Base-by-base conservation (phyloP, 1,140 invertebrate species). In the Panagrolaimus sp. region DNA sequence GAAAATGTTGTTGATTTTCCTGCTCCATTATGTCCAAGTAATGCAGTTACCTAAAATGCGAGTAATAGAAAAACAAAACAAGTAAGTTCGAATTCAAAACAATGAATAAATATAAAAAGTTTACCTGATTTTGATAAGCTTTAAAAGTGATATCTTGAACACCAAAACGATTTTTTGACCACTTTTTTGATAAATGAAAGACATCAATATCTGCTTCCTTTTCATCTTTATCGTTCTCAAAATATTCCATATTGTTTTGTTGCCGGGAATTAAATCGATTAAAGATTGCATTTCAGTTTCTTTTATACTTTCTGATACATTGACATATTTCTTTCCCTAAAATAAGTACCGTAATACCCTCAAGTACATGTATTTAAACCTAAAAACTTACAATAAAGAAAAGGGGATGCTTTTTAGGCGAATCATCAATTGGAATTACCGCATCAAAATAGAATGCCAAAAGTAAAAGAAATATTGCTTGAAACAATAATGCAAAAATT, bases 21-120 rank as follows among this genome's bases (percentile, higher is more conserved):
- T 55, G 75, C 75, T 10, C 75, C 75, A 48, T 77, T 77, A 43
- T 85, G 84, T 43, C 85, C 85, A 7, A 85, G 70, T 10, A 85
- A 72, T 28, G 78, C 83, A n/a, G 84, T 83, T n/a, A n/a, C n/a
- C n/a, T n/a, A n/a, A n/a, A n/a, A n/a, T n/a, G 9, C n/a, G n/a
- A n/a, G n/a, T n/a, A n/a, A n/a, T n/a, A n/a, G n/a, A n/a, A n/a
- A n/a, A n/a, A n/a, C n/a, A n/a, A n/a, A n/a, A n/a, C n/a, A n/a
- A n/a, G n/a, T n/a, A n/a, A n/a, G n/a, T 24, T 21, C 26, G 17
- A n/a, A 10, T 24, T 24, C 5, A 52, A 4, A 21, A 21, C 26
- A 9, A 24, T 24, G 48, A n/a, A n/a, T n/a, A n/a, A n/a, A n/a
- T n/a, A n/a, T n/a, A n/a, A n/a, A n/a, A n/a, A n/a, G n/a, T n/a